Base-by-base conservation (phyloP, 2,113 vertebrate genomes). In the Trochalopteron elliotii region DNA sequence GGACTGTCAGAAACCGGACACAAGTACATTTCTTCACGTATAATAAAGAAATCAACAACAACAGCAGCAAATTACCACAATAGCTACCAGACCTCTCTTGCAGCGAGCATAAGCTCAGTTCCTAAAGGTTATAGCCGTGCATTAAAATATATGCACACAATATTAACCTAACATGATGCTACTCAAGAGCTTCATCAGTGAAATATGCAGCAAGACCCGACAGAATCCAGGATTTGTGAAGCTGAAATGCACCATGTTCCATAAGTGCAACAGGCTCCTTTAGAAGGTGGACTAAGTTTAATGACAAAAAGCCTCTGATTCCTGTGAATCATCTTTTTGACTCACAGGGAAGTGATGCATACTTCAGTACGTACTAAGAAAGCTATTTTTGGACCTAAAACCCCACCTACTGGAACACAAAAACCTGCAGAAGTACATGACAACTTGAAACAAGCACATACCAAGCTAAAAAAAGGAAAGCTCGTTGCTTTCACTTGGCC, bases 341-440 rank as follows among this genome's bases (percentile, higher is more conserved):
- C 80, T 96, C 93, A 86, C 49, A 52, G 76, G 67, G 57, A 95
- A 95, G 21, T 57, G 59, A 92, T 57, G 44, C 79, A 86, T 82
- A 67, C 16, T 87, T 78, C 65, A 55, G 33, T 24, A 84, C 0
- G 1, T 63, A 75, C 28, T 49, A 91, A 83, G 53, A 47, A 80
- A 86, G 64, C 27, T 91, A 83, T 67, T 84, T 94, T 63, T 67
- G 64, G 31, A 81, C 65, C 3, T 74, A 65, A 94, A 84, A 31
- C 87, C 9, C 64, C 90, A 94, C 72, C 81, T 78, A 69, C 77
- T 70, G 55, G 55, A 87, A 69, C 37, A 93, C n/a, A 87, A 76
- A 89, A 93, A 60, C 11, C 81, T 84, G 55, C 50, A 83, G n/a
- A 84, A 91, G n/a, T 55, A 81, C n/a, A 80, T 39, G 68, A 44